Evolutionary conservation across 1,140 invertebrate species (phyloP).

Genomic region (Agraylea sexmaculata): DNA sequence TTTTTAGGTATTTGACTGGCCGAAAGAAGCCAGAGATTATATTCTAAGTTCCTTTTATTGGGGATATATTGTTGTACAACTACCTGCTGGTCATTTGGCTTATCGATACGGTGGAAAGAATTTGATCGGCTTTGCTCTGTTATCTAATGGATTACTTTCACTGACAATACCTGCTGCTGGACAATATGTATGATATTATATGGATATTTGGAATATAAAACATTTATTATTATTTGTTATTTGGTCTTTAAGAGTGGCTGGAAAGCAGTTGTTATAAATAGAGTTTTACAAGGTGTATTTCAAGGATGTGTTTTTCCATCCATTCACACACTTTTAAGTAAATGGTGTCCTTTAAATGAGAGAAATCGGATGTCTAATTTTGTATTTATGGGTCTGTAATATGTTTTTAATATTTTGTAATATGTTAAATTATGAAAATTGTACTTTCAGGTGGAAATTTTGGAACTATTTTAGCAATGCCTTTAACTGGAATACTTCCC

Average conservation of each 20-base stretch:
- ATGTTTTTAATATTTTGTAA: background rate
- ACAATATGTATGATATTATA: slow-evolving; percentile 11
- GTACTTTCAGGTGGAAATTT: slow-evolving; percentile 8
- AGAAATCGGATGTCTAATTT: slow-evolving; percentile 25
- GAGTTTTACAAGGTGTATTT: slow-evolving; percentile 60
- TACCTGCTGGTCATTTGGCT: slow-evolving; percentile 55
- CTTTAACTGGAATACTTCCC: slow-evolving; percentile 1
- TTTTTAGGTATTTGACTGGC: slow-evolving; percentile 40
- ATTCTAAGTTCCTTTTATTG: slow-evolving; percentile 47
- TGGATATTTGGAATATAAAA: background rate
- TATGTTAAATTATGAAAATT: background rate
- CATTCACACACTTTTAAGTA: slow-evolving; percentile 62
- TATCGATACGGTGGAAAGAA: slow-evolving; percentile 48
- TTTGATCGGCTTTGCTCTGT: slow-evolving; percentile 45
- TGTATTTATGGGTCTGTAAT: slow-evolving; percentile 27
- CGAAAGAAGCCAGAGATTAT: slow-evolving; percentile 42
- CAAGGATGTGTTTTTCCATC: slow-evolving; percentile 68
- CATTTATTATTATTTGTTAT: background rate
- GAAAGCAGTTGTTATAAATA: slow-evolving; percentile 42
- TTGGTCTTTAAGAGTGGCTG: slow-evolving; percentile 35
- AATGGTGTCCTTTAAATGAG: slow-evolving; percentile 49
- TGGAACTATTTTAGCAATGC: slow-evolving; percentile 8
- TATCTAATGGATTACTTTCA: slow-evolving; percentile 27
- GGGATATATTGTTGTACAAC: slow-evolving; percentile 50
- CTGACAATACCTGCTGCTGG: slow-evolving; percentile 28